phyloP scores from a whole-genome alignment of 1,140 invertebrate genomes.

The Cardiocondyla obscurior region DNA sequence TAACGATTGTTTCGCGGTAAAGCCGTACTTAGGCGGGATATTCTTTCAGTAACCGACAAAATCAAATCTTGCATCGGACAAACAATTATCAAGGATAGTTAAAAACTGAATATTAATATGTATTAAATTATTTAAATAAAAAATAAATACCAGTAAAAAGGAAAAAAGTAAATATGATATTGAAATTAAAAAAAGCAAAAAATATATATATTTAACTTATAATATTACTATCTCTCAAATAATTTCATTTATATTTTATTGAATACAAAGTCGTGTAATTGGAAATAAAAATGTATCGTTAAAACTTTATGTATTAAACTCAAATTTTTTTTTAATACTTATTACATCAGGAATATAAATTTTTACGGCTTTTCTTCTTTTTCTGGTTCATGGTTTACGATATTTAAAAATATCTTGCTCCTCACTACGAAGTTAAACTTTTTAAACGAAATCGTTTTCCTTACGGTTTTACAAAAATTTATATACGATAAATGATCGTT shows the following conservation, averaged over 20 bases:
- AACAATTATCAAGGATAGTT: neutral
- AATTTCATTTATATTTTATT: neutral
- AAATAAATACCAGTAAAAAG: neutral
- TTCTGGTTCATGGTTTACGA: neutral
- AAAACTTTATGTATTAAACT: neutral
- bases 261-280: neutral
- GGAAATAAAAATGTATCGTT: neutral
- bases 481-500: constrained; percentile 13
- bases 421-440: neutral
- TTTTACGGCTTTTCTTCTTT: neutral
- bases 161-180: neutral
- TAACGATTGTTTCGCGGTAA: constrained; percentile 47
- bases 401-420: neutral
- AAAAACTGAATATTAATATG: neutral
- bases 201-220: too few relatives aligned
- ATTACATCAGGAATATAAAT: neutral
- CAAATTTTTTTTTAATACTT: neutral
- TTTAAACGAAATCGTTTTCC: neutral
- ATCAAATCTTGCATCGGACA: neutral
- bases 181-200: neutral
- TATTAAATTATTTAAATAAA: neutral
- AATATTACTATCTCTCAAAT: neutral
- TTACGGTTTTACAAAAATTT: neutral
- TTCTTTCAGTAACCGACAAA: constrained; percentile 31
- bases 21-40: neutral